Percentiles rank a stretch among this genome's conserved stretches.
Conservation (phyloP, 2,113 vertebrate genomes). For the Paramisgurnus dabryanus region DNA sequence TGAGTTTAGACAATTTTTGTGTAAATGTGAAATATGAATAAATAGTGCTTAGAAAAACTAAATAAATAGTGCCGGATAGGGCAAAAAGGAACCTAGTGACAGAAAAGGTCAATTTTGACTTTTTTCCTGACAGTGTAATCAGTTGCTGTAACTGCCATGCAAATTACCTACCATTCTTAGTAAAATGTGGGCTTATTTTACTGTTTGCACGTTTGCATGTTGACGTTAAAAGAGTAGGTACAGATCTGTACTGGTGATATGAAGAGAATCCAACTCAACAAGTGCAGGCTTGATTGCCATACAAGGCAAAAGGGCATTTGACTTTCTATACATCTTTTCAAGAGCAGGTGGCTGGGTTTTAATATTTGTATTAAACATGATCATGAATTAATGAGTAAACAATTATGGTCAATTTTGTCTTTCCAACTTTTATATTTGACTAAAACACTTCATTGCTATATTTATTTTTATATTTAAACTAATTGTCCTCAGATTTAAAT, state of each 20-base stretch:
- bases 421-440: background rate
- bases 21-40: no score
- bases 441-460: no score
- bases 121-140: no score
- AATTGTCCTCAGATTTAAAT: no score
- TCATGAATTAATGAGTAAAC: no score
- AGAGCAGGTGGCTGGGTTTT: conserved; percentile 8
- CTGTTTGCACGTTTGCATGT: conserved; percentile 8
- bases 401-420: no score
- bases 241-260: background rate
- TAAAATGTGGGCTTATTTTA: background rate
- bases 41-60: no score
- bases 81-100: no score
- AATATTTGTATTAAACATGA: background rate
- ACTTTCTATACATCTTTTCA: background rate
- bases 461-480: no score
- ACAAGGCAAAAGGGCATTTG: conserved; percentile 16
- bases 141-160: conserved; percentile 1
- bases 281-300: conserved; percentile 34
- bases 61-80: no score
- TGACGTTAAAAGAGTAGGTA: background rate
- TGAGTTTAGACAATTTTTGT: no score
- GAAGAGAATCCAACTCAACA: conserved; percentile 34
- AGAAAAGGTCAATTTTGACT: no score
- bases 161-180: conserved; percentile 5